Percentiles rank a stretch among this genome's conserved stretches.
These are phyloP conservation scores for Episyrphus balteatus DNA, from an alignment of 1,140 invertebrate genomes.

Conservation along the genomic window DNA sequence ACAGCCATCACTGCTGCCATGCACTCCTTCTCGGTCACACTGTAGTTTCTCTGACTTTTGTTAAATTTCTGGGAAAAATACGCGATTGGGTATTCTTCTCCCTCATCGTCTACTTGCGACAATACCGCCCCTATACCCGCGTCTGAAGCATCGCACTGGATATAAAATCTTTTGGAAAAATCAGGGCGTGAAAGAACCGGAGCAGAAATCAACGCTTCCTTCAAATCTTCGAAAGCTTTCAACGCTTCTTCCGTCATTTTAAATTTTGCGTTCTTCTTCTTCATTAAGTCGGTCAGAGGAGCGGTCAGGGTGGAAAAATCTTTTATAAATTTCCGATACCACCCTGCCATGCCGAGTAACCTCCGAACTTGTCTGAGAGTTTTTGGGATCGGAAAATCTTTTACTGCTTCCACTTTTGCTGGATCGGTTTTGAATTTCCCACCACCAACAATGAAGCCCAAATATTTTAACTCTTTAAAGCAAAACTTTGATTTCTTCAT, in stretches of 20 bases:
- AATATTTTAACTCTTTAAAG: slow-evolving; percentile 7
- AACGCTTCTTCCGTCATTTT: background rate
- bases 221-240: background rate
- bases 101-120: slow-evolving; percentile 15
- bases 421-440: slow-evolving; percentile 5
- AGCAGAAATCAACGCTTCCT: too few relatives aligned
- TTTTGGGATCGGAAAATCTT: slow-evolving; percentile 3
- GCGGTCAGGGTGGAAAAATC: too few relatives aligned
- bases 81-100: slow-evolving; percentile 14
- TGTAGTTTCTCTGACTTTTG: slow-evolving; percentile 24
- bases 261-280: too few relatives aligned
- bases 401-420: slow-evolving; percentile 10
- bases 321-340: background rate
- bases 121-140: too few relatives aligned
- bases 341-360: background rate
- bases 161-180: too few relatives aligned
- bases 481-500: slow-evolving; percentile 35
- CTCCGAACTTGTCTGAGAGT: background rate
- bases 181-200: too few relatives aligned
- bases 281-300: too few relatives aligned
- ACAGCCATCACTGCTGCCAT: slow-evolving; percentile 38
- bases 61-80: slow-evolving; percentile 15
- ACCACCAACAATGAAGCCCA: background rate
- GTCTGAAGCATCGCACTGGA: too few relatives aligned
- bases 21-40: slow-evolving; percentile 38